These are phyloP conservation scores for Chlorops oryzae DNA, from an alignment of 1,140 invertebrate genomes.

Conservation along the genomic window DNA sequence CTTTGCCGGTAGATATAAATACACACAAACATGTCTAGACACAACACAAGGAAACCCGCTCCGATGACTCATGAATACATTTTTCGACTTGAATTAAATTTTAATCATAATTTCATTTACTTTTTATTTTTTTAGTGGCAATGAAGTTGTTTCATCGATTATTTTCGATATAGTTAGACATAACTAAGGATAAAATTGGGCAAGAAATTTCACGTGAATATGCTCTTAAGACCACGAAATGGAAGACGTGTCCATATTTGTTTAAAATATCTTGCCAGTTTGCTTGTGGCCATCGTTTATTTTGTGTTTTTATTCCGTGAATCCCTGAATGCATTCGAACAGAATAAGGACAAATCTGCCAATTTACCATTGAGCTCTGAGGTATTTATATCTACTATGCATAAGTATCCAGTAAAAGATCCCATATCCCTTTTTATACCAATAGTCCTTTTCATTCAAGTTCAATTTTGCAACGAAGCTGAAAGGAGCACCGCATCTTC, in stretches of 20 bases:
- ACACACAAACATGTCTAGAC: no score
- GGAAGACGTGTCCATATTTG: conserved; percentile 38
- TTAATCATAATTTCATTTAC: no score
- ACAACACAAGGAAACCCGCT: no score
- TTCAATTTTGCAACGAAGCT: conserved; percentile 17
- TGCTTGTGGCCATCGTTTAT: conserved; percentile 36
- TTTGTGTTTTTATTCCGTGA: conserved; percentile 42
- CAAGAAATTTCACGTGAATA: no score
- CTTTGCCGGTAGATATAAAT: no score
- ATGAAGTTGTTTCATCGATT: no score
- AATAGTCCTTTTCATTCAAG: no score
- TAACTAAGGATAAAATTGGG: no score
- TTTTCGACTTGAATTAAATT: no score
- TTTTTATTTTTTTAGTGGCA: no score
- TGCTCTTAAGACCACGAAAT: conserved; percentile 36
- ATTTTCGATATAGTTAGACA: no score
- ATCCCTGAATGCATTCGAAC: conserved; percentile 40
- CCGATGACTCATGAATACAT: no score
- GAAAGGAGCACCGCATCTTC: conserved; percentile 14
- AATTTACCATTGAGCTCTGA: neutral
- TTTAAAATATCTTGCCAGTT: conserved; percentile 33
- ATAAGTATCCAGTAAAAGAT: neutral
- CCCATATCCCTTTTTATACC: neutral
- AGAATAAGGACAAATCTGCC: conserved; percentile 22
- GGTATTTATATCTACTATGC: neutral